Evolutionary conservation across 2,113 vertebrate species (phyloP).

Genomic region (Pangasianodon hypophthalmus): DNA sequence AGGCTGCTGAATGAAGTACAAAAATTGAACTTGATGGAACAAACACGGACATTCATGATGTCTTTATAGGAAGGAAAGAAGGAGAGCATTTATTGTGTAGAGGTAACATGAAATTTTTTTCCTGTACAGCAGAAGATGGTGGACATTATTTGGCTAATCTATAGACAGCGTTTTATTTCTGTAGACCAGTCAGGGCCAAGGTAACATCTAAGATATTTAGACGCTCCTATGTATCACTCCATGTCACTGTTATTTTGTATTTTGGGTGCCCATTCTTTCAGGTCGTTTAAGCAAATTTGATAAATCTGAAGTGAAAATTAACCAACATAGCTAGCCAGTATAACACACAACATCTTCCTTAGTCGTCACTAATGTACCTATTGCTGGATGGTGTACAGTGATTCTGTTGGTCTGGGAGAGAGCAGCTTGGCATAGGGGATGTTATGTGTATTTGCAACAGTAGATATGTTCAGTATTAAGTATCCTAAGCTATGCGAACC

Average conservation of each 20-base stretch:
- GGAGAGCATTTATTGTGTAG: not conserved
- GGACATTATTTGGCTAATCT: not conserved
- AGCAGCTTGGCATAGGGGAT: not conserved
- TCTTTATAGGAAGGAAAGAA: not conserved
- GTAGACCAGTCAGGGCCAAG: not conserved
- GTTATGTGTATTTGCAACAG: not conserved
- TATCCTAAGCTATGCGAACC: not conserved
- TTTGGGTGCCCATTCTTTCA: not conserved
- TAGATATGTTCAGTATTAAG: not conserved
- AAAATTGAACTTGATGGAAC: not conserved
- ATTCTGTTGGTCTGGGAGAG: not conserved
- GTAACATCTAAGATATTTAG: not conserved
- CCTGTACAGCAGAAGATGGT: not conserved
- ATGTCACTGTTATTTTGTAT: not conserved
- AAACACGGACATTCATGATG: not conserved
- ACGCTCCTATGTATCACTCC: not conserved
- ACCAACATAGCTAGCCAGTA: not conserved
- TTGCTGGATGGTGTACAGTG: not conserved
- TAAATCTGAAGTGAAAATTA: not conserved
- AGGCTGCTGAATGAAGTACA: not conserved
- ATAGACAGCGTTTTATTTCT: not conserved
- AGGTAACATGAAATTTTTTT: not conserved
- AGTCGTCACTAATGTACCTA: not conserved
- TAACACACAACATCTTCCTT: not conserved
- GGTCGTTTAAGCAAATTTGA: not conserved